These are phyloP conservation scores for Cotesia chilonis DNA, from an alignment of 1,140 invertebrate genomes.

Conservation along the genomic window DNA sequence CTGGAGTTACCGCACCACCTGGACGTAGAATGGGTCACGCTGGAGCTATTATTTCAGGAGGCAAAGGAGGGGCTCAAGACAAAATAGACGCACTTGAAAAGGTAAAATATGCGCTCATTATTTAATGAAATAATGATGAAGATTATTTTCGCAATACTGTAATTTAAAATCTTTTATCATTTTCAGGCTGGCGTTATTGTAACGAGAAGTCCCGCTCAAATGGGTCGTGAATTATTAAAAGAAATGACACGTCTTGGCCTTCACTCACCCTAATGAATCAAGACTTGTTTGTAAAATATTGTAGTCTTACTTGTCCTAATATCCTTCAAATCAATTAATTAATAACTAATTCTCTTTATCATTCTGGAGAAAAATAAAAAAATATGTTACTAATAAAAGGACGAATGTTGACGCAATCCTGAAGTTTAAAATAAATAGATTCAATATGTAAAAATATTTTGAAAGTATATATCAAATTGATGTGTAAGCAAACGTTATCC, in stretches of 20 bases:
- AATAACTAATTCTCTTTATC: conserved; percentile 34
- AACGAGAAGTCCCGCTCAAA: conserved; percentile 94
- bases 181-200: conserved; percentile 88
- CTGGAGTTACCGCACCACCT: conserved; percentile 96
- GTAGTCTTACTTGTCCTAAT: conserved; percentile 63
- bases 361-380: conserved; percentile 26
- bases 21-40: conserved; percentile 99
- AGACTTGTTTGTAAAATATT: conserved; percentile 50
- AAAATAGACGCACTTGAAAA: conserved; percentile 97
- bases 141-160: background rate
- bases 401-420: conserved; percentile 33
- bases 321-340: conserved; percentile 57
- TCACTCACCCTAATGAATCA: conserved; percentile 51
- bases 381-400: conserved; percentile 29
- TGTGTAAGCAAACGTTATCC: background rate
- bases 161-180: conserved; percentile 30
- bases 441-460: conserved; percentile 22
- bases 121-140: background rate
- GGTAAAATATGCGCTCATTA: conserved; percentile 60
- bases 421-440: conserved; percentile 36
- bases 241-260: conserved; percentile 83
- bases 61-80: conserved; percentile 97
- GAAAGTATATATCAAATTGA: conserved; percentile 16
- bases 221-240: conserved; percentile 89
- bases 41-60: conserved; percentile 98